Evolutionary conservation across 2,888 invertebrate genomes (phyloP).

Genomic region (Physocephala rufipes): DNA sequence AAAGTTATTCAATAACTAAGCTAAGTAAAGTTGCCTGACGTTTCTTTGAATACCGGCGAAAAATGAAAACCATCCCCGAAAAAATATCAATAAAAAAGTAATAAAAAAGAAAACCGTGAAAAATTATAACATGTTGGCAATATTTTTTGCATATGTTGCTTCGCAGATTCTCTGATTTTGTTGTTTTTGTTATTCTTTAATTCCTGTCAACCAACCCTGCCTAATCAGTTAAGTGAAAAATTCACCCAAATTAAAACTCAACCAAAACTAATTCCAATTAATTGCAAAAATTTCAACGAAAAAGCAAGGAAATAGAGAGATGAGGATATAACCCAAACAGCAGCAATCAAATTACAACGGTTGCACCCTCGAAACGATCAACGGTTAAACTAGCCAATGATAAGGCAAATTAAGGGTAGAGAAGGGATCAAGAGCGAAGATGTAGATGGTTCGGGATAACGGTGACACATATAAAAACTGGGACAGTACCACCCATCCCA

Average conservation of each 20-base stretch:
- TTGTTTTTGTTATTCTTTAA: conserved; percentile 13
- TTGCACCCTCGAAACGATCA: conserved; percentile 1
- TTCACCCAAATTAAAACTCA: conserved; percentile 43
- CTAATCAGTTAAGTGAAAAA: conserved; percentile 18
- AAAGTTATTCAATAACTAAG: too few species aligned
- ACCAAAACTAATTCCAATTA: conserved; percentile 62
- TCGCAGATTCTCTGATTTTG: neutral
- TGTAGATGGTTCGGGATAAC: too few species aligned
- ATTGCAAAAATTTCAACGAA: conserved; percentile 58
- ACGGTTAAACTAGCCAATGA: neutral
- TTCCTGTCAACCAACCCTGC: conserved; percentile 35
- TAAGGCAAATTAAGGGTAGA: neutral
- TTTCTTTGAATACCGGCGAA: too few species aligned
- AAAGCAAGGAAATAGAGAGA: conserved; percentile 2
- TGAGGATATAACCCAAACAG: neutral
- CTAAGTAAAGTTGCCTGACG: too few species aligned
- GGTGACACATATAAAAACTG: too few species aligned
- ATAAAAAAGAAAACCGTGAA: neutral
- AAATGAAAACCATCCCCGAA: too few species aligned
- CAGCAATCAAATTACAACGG: neutral
- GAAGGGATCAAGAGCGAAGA: neutral
- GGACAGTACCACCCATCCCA: too few species aligned
- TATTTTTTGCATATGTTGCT: neutral
- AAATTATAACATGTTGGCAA: conserved; percentile 2
- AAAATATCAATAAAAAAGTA: too few species aligned